Evolutionary conservation across 2,797 vertebrate species (phyloP).

Genomic region (Lophura swinhoii): DNA sequence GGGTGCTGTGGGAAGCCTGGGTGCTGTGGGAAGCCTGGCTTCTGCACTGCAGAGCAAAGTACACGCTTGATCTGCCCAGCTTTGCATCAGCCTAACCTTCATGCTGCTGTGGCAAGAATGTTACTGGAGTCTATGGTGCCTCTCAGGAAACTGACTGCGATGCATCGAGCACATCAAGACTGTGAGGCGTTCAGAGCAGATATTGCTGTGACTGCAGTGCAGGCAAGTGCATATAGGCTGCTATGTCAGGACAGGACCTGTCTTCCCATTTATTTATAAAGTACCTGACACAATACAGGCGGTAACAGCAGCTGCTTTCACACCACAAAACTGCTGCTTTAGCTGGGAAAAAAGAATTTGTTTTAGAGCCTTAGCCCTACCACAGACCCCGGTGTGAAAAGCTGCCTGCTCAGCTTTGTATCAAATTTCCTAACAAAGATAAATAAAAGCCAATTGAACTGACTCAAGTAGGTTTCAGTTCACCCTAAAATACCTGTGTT

Average conservation of each 20-base stretch:
- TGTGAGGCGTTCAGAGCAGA: not conserved
- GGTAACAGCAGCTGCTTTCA: not conserved
- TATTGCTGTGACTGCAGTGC: not conserved
- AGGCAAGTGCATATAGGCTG: not conserved
- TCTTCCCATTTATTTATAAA: not conserved
- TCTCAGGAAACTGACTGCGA: not conserved
- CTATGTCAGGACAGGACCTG: not conserved
- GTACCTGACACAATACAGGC: not conserved
- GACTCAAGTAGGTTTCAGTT: not conserved
- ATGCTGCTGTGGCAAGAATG: not conserved
- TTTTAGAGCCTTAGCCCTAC: not conserved
- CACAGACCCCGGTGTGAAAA: not conserved
- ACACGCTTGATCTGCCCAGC: not conserved
- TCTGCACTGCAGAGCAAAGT: not conserved
- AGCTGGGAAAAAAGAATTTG: not conserved
- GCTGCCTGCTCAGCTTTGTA: not conserved
- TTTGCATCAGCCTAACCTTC: not conserved
- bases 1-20: accelerated
- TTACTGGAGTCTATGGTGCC: not conserved
- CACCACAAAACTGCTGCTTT: not conserved
- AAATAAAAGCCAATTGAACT: not conserved
- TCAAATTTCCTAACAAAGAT: not conserved
- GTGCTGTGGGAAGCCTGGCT: not conserved
- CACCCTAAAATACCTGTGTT: accelerated
- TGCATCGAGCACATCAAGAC: accelerated